Base-by-base conservation (phyloP, 2,797 vertebrate species). In the Sebastes elongatus region DNA sequence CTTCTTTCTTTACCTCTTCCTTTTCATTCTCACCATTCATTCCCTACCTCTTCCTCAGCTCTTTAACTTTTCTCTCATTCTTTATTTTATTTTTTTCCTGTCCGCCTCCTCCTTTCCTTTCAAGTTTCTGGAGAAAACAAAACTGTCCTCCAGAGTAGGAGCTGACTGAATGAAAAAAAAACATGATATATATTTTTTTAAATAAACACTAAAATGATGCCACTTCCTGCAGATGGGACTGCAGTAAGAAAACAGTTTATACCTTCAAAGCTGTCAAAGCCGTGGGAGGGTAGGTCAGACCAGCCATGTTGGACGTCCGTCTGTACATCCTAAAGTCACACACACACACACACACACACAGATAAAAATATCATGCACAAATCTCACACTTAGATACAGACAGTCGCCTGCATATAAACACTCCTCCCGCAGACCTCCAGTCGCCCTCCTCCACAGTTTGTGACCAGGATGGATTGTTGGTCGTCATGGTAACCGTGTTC, bases 221-320 rank as follows among this genome's bases (percentile, higher is more conserved):
- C 8, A 72, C 27, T 63, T 85, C 57, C 64, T 82, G 53, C 14
- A 16, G 59, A 49, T 56, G 63, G 10, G 16, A 53, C 13, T n/a
- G 27, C 55, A 20, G 53, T 30, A 42, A n/a, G 57, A 5, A 62
- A 76, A 67, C 6, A 3, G n/a, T 81, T 35, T 78, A 55, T 95
- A 96, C 98, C 98, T 99, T 99, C 89, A 99, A 96, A 77, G 97
- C 96, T 78, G 93, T 83, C 90, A 99, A 95, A 76, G 98, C 98
- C 76, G 97, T 95, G 88, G 97, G 95, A 81, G 98, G 97, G 84
- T 97, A 99, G 70, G 96, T 96, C 92, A 99, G 95, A 71, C 98
- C 98, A 35, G 97, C 96, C 97, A 99, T 97, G 91, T 96, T 98
- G 73, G 98, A 99, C 1, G 96, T 98, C 91, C 97, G 95, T 92